These are phyloP conservation scores for Leucoraja erinaceus DNA, from an alignment of 2,113 vertebrate species.

Conservation along the genomic window DNA sequence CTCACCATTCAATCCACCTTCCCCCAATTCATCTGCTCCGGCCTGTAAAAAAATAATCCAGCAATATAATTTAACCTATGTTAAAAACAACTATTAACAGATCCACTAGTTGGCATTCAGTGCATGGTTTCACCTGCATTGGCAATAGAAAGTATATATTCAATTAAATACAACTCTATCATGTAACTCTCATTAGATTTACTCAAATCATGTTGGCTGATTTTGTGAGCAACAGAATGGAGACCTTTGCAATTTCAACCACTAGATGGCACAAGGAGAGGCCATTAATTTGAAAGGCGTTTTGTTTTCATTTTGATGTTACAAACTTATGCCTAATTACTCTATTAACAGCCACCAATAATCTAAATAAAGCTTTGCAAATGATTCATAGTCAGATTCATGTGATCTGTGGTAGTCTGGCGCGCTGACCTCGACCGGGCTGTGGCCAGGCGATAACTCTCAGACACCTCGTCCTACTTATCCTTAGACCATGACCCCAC, in stretches of 20 bases:
- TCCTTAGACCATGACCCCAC: too few species aligned
- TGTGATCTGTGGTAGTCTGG: too few species aligned
- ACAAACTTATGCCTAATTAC: background rate
- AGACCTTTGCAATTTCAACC: background rate
- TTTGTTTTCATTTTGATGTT: background rate
- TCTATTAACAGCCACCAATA: background rate
- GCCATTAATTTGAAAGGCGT: background rate
- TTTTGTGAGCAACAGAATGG: background rate
- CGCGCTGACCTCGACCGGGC: too few species aligned
- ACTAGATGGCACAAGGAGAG: background rate
- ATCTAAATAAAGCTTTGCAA: background rate
- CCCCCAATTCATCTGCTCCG: constrained; percentile 71
- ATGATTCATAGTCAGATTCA: background rate
- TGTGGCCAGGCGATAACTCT: too few species aligned
- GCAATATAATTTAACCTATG: background rate
- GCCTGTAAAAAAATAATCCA: constrained; percentile 56
- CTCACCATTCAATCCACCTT: constrained; percentile 74
- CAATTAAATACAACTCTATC: background rate
- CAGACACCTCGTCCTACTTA: too few species aligned
- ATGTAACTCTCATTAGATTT: background rate
- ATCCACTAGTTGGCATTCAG: background rate
- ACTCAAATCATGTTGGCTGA: background rate
- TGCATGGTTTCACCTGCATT: too few species aligned
- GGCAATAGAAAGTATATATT: background rate
- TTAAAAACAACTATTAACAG: background rate